Percentiles rank a stretch among this genome's conserved stretches.
phyloP scores from a whole-genome alignment of 64 coral and sea anemone species.

The Hydrozoanthus tunicans region DNA sequence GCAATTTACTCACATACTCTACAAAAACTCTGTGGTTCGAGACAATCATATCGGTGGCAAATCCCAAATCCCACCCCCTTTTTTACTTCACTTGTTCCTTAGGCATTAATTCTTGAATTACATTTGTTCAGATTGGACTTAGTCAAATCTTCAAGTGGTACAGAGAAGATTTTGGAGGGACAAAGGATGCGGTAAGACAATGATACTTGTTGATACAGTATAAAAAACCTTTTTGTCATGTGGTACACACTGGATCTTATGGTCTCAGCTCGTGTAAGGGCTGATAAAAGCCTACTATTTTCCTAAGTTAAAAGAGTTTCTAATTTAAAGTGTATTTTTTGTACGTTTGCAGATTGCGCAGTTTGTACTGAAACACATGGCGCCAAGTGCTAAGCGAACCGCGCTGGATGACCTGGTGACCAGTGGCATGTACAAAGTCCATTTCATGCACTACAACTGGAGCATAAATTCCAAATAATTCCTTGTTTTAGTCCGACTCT shows the following conservation, averaged over 20 bases:
- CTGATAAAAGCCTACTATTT: background rate
- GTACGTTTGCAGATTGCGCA: constrained; percentile 55
- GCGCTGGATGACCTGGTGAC: constrained; percentile 55
- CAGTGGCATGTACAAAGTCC: constrained; percentile 70
- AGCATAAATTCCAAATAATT: constrained; percentile 79
- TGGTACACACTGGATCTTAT: background rate
- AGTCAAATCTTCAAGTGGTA: constrained; percentile 98
- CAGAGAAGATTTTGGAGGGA: constrained; percentile 80
- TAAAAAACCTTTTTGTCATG: background rate
- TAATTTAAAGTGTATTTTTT: background rate
- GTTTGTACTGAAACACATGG: constrained; percentile 83
- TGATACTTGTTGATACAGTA: background rate
- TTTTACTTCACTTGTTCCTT: background rate
- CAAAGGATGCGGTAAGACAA: constrained; percentile 71
- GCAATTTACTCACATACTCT: too few species aligned
- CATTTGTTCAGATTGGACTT: constrained; percentile 58
- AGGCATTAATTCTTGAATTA: background rate
- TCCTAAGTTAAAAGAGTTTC: background rate
- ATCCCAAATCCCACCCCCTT: too few species aligned
- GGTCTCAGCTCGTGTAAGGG: background rate
- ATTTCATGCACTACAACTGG: constrained; percentile 92
- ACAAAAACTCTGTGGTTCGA: too few species aligned
- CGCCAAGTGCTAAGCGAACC: constrained; percentile 63
- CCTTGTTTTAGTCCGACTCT: too few species aligned
- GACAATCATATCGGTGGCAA: too few species aligned